These are phyloP conservation scores for Tupiocoris notatus DNA, from an alignment of 2,888 invertebrate genomes.

Conservation along the genomic window DNA sequence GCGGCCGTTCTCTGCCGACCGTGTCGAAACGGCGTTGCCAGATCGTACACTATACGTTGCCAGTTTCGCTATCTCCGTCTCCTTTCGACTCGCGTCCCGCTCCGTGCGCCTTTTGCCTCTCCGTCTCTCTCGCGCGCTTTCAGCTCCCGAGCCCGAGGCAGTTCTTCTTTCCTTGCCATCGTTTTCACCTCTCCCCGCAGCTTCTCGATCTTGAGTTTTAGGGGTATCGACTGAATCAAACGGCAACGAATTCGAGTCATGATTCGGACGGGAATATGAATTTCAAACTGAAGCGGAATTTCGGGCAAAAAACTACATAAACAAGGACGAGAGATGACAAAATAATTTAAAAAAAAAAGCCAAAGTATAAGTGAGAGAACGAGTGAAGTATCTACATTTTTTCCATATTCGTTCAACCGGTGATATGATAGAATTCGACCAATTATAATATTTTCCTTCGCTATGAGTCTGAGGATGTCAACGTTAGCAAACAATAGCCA, in stretches of 20 bases:
- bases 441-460: too few relatives aligned
- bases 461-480: too few relatives aligned
- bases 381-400: too few relatives aligned
- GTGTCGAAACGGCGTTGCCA: slow-evolving; percentile 33
- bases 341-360: too few relatives aligned
- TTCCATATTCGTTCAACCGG: too few relatives aligned
- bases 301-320: too few relatives aligned
- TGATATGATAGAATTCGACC: too few relatives aligned
- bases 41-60: neutral
- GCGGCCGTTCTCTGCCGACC: slow-evolving; percentile 34
- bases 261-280: too few relatives aligned
- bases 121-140: slow-evolving; percentile 1
- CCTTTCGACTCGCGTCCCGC: neutral
- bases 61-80: neutral
- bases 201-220: neutral
- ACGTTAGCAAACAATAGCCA: too few relatives aligned
- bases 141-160: neutral
- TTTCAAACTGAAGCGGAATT: too few relatives aligned
- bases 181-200: slow-evolving; percentile 11
- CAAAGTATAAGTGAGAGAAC: too few relatives aligned
- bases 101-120: neutral
- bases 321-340: too few relatives aligned
- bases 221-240: neutral
- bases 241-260: neutral
- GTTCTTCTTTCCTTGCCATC: slow-evolving; percentile 28